Conservation (phyloP, 2,888 invertebrate genomes). For the Chromoteleia sp. region DNA sequence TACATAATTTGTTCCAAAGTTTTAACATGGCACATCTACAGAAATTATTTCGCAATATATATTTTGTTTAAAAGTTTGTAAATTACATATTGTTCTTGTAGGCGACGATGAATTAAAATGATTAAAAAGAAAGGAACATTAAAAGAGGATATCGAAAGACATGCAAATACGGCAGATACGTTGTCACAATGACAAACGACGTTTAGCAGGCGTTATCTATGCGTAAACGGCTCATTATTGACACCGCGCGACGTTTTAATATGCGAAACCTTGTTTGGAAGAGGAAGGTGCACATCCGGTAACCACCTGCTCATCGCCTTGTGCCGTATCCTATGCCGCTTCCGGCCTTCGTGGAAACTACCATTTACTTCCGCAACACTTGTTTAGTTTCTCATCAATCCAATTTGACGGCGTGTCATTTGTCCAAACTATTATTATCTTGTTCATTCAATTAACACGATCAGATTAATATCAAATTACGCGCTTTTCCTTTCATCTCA, state of each 20-base stretch:
- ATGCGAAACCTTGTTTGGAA: conserved; percentile 79
- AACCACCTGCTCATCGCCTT: conserved; percentile 80
- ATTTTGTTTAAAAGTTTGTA: no score
- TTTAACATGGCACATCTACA: no score
- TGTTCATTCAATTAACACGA: not conserved
- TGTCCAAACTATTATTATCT: conserved; percentile 9
- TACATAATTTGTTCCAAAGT: no score
- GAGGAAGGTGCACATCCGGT: conserved; percentile 84
- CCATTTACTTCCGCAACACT: conserved; percentile 59
- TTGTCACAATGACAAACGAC: conserved; percentile 52
- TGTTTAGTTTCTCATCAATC: conserved; percentile 52
- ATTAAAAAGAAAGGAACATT: not conserved
- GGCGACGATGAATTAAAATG: no score
- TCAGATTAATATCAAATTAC: not conserved
- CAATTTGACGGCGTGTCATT: conserved; percentile 15
- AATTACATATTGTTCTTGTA: no score
- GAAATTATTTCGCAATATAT: no score
- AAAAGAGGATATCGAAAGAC: conserved; percentile 31
- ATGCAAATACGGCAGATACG: conserved; percentile 34
- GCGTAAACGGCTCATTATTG: conserved; percentile 56
- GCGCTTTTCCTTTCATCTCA: no score
- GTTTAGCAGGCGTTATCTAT: conserved; percentile 34
- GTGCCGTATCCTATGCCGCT: conserved; percentile 79
- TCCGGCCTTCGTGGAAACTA: conserved; percentile 81
- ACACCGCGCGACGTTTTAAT: conserved; percentile 72